Evolutionary conservation across 2,888 invertebrate species (phyloP), one percentile per base, ranked within the genome.

Genomic region (Habrosyne pyritoides): DNA sequence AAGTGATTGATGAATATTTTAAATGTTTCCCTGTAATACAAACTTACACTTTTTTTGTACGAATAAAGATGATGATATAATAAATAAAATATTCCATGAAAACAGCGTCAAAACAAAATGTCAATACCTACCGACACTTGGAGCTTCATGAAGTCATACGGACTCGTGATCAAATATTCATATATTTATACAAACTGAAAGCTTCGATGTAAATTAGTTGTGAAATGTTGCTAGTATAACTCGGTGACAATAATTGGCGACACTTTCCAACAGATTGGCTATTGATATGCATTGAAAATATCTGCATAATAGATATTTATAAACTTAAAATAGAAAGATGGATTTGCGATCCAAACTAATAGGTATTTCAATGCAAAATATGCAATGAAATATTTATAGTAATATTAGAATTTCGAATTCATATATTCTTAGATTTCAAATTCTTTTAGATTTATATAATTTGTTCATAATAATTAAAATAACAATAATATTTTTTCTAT

Each of bases 241-340:
- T 42, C n/a, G 42, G 18, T 18, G 42, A 42, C 18, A 42, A 42
- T 42, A 42, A 42, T 42, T 42, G 42, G 42, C 42, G 42, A 42
- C 42, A 42, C 42, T 18, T 8, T 42, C 42, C 7, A 42, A 42
- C 42, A 14, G 36, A 36, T 36, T 36, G 36, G 36, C 36, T 2
- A 42, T 42, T 42, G 42, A 18, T 42, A 42, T 42, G 42, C 42
- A 42, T 42, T 8, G 42, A 42, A 42, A 42, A 42, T 42, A 42
- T 42, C 36, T 14, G 14, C 36, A 36, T 36, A 36, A 36, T 36
- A 36, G 18, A 42, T 42, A 42, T 18, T 18, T 18, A 42, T 42
- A 5, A 18, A 18, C 42, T 42, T 14, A 42, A 42, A 18, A 42
- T 8, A 42, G 8, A 42, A 8, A 18, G 42, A 18, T 8, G 8